Conservation (phyloP, 2,888 invertebrate genomes). For the Craniophora ligustri region DNA sequence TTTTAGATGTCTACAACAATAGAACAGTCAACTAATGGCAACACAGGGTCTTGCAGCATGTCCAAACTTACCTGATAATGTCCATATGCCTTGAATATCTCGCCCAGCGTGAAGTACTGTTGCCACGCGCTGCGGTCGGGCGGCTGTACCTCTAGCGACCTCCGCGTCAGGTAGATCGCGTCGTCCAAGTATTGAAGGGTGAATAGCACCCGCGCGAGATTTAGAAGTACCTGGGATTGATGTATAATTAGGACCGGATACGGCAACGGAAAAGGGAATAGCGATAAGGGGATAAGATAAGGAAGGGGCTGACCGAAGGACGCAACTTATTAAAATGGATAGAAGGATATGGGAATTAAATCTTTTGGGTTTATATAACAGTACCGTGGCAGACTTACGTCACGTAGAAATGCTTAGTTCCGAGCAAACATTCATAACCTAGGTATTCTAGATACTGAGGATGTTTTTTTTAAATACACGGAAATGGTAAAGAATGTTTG, state of each 20-base stretch:
- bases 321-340: too few relatives aligned
- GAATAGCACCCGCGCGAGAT: slow-evolving; percentile 94
- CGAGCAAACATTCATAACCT: too few relatives aligned
- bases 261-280: not conserved
- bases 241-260: not conserved
- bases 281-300: too few relatives aligned
- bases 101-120: slow-evolving; percentile 96
- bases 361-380: too few relatives aligned
- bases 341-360: too few relatives aligned
- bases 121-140: slow-evolving; percentile 96
- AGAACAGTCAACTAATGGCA: not conserved
- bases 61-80: slow-evolving; percentile 89
- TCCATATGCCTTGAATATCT: slow-evolving; percentile 97
- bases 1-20: too few relatives aligned
- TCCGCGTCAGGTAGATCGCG: slow-evolving; percentile 95
- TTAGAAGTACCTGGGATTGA: slow-evolving; percentile 90
- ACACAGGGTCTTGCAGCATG: not conserved
- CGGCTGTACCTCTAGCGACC: slow-evolving; percentile 95
- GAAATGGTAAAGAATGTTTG: too few relatives aligned
- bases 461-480: too few relatives aligned
- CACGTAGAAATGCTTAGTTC: too few relatives aligned
- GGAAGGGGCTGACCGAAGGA: too few relatives aligned
- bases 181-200: slow-evolving; percentile 96
- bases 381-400: too few relatives aligned
- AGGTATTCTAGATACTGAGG: too few relatives aligned